These are phyloP conservation scores for Tragelaphus imberbis DNA, from an alignment of 2,113 vertebrate species.

Conservation along the genomic window DNA sequence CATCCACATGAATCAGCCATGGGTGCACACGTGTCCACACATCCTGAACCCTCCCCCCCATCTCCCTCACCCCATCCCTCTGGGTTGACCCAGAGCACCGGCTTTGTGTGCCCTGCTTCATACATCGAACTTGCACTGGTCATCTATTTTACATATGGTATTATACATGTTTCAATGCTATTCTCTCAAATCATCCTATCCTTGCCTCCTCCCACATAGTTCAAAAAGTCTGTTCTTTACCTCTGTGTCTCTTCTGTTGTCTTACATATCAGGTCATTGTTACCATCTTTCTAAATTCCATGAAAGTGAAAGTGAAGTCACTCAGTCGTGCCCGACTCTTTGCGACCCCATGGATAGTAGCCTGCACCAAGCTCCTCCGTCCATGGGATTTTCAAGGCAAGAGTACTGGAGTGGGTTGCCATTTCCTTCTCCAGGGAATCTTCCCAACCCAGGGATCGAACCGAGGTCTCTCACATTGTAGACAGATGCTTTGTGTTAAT, in stretches of 20 bases:
- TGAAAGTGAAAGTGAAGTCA: no score
- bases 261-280: neutral
- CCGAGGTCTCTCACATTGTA: no score
- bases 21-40: neutral
- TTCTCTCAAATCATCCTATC: neutral
- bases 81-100: neutral
- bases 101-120: neutral
- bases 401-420: no score
- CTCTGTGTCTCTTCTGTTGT: neutral
- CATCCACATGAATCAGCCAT: neutral
- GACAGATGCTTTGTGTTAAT: no score
- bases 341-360: no score
- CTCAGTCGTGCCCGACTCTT: no score
- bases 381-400: no score
- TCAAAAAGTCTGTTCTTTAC: neutral
- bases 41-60: neutral
- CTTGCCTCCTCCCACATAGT: neutral
- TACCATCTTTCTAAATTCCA: neutral
- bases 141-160: neutral
- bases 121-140: neutral
- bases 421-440: no score
- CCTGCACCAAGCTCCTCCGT: no score
- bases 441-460: no score
- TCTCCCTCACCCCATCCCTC: neutral
- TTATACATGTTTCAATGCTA: neutral